Evolutionary conservation across 2,888 invertebrate species (phyloP), one percentile per base, ranked within the genome.

Genomic region (Steinernema carpocapsae): DNA sequence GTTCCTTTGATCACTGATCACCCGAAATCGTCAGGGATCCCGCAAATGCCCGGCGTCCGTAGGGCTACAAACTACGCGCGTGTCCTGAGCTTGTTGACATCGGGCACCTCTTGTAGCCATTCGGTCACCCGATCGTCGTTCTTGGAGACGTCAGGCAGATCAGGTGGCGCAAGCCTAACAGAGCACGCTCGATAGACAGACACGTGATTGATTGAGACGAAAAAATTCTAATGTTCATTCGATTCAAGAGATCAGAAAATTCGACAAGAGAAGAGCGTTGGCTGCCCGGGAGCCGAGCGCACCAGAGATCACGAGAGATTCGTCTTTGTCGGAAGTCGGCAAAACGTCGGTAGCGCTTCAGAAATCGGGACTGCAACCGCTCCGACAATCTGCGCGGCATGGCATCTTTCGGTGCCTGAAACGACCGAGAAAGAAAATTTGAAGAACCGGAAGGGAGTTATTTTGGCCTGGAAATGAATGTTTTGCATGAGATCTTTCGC

Each of bases 151-250:
- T 14, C 48, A 4, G 48, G 17, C 48, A 19, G 48, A 19, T 48
- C 48, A 19, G 48, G 48, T 48, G 37, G 37, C 37, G 48, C 48
- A 48, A 48, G 48, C 37, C 37, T 37, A 37, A 10, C 37, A 37
- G 37, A 3, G 37, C 37, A 37, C 37, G 37, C 10, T 37, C 37
- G 37, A 10, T 37, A 37, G 37, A 12, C 52, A 26, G 56, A 56
- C 64, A 64, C 64, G 64, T 64, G 64, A 64, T 64, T 26, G 32
- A 64, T 64, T 37, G 37, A 37, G 37, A 37, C 64, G 64, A 64
- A 24, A 64, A 64, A 64, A 64, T 22, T 64, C 64, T 17, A 64
- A 29, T 64, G 64, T 64, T 64, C 64, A 64, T 64, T 64, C n/a
- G n/a, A n/a, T n/a, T 64, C 26, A 48, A 32, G 29, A 64, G 64